Evolutionary conservation across 2,113 vertebrate species (phyloP), one percentile per base, ranked within the genome.

Genomic region (Podiceps cristatus): DNA sequence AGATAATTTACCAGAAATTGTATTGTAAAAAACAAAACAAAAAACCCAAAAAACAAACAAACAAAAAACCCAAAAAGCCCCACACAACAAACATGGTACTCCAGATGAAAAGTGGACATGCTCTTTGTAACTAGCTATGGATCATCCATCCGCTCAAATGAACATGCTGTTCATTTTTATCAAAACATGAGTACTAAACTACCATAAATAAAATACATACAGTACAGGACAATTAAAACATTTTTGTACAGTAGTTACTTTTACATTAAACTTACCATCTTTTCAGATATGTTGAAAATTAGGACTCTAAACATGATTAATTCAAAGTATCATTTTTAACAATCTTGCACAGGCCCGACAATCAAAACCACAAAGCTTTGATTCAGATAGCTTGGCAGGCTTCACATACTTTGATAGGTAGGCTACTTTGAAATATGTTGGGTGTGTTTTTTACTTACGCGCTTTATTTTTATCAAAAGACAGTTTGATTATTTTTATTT

Each of bases 151-250:
- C 96, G 94, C 96, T 97, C 95, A 98, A 98, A 98, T 98, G 98
- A 98, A 98, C 99, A 98, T 98, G 98, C 99, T 96, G 98, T 98
- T 98, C 97, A 96, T 98, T 98, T 96, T 98, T 98, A 99, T 98
- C 98, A 98, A 99, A 99, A 99, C 98, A 96, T 98, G 98, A 98
- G 97, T 98, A 98, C 98, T 99, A 98, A 98, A 98, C 99, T 98
- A 99, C 96, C 98, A 98, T 99, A 99, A 99, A 99, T 99, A 99
- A 99, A 99, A 98, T 98, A 98, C 98, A 97, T 97, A 98, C 85
- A 97, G 94, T 98, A 98, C 93, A 96, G 97, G 97, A 99, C 98
- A 94, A 96, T 97, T 98, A 98, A 98, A 98, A 96, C 82, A 98
- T 97, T 95, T 98, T 98, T 98, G 93, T 98, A 98, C 97, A 98